A percentile compares a stretch with the other conserved stretches of the same genome.
Evolutionary conservation across 2,797 vertebrate genomes (phyloP).

Genomic region (Okamejei kenojei): DNA sequence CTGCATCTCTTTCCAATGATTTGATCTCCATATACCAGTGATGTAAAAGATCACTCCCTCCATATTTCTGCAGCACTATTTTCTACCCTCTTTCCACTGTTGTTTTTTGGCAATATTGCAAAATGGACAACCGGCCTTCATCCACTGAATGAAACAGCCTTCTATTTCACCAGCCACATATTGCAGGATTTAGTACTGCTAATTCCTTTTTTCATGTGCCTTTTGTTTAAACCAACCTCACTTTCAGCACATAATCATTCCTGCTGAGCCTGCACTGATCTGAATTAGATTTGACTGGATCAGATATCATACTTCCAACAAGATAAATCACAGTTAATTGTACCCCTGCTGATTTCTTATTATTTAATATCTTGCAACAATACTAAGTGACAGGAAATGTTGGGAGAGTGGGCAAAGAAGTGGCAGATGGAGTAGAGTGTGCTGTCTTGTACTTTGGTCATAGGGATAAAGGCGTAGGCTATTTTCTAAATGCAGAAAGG

Average conservation of each 20-base stretch:
- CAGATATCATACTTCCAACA: background rate
- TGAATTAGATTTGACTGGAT: no score
- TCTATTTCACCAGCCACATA: no score
- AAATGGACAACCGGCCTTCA: background rate
- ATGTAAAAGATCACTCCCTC: background rate
- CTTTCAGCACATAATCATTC: no score
- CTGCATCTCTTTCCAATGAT: no score
- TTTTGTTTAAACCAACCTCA: background rate
- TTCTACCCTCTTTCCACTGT: background rate
- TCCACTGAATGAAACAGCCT: no score
- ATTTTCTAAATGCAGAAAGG: no score
- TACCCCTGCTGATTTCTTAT: background rate
- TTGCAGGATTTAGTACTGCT: background rate
- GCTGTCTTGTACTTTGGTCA: no score
- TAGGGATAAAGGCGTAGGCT: no score
- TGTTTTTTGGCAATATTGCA: background rate
- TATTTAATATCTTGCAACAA: background rate
- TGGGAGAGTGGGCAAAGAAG: no score
- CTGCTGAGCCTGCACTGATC: no score
- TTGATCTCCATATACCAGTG: background rate
- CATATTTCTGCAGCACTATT: background rate
- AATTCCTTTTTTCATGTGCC: background rate
- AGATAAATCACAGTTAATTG: background rate
- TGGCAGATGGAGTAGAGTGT: no score
- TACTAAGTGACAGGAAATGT: background rate